Evolutionary conservation across 2,797 vertebrate genomes (phyloP), one percentile per base, ranked within the genome.

Genomic region (Rhynchonycteris naso): DNA sequence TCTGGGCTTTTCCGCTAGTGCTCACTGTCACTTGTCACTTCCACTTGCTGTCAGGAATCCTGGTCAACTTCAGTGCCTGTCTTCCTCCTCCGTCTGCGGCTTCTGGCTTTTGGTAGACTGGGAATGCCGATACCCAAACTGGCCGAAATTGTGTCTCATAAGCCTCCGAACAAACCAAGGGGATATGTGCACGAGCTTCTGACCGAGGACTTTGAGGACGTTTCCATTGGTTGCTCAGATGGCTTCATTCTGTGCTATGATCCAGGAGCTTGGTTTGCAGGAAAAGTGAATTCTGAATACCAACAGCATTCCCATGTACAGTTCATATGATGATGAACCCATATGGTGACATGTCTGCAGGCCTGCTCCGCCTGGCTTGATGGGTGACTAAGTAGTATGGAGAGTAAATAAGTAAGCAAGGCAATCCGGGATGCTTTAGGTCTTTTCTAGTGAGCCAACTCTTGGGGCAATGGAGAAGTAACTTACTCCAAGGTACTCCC

Each of bases 201-300:
- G 13, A 54, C 15, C 15, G 35, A 11, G 35, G 30, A 56, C 71
- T 47, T 26, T 1, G 9, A 50, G 79, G 69, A 33, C 22, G 0
- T 43, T 87, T 66, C 59, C 24, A 0, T 13, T 33, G 6, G 43
- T 54, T 65, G 24, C 61, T 83, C 35, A n/a, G 4, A 6, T 59
- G 22, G 28, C 24, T 88, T 56, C 21, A 9, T 18, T 91, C 58
- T 82, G 54, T 8, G 28, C 26, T 68, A 13, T n/a, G 63, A 71
- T 22, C 88, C 4, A 11, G 21, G 13, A 47, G 35, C 47, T 75
- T 0, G 5, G 15, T 87, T 74, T 68, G 33, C 74, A 74, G 22
- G 58, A 58, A 83, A 91, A 83, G 75, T 43, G n/a, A 80, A 19
- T 72, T 91, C 54, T 88, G 14, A 94, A 83, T 38, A 21, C 35